Percentiles rank a stretch among this genome's conserved stretches.
These are phyloP conservation scores for Phalacrocorax brasilianus DNA, from an alignment of 2,113 vertebrate species.

Conservation along the genomic window DNA sequence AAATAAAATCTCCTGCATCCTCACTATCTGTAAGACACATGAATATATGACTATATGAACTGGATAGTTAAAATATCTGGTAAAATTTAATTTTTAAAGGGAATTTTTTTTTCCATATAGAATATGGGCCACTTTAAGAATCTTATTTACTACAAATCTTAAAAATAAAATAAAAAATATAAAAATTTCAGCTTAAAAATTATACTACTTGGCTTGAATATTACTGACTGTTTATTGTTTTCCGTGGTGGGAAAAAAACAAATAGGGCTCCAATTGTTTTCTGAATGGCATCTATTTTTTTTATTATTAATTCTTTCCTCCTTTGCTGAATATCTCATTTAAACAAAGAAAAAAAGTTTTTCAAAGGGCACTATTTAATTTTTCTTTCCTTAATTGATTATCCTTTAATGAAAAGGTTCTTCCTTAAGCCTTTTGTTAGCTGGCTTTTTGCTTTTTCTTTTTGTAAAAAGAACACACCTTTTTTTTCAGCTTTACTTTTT, in stretches of 20 bases:
- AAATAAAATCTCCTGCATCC: neutral
- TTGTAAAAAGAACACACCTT: neutral
- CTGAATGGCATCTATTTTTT: neutral
- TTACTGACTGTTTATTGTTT: neutral
- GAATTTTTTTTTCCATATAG: neutral
- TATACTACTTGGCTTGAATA: neutral
- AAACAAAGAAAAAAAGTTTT: neutral
- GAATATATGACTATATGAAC: rapidly evolving
- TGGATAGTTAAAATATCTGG: rapidly evolving
- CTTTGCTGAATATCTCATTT: neutral
- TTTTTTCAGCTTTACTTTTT: neutral
- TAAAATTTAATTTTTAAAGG: neutral
- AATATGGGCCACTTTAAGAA: neutral
- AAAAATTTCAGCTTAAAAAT: neutral
- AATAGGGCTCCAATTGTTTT: neutral
- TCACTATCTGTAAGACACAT: rapidly evolving
- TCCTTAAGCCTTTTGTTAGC: neutral
- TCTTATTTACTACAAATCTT: neutral
- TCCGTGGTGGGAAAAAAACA: neutral
- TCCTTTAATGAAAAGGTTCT: neutral
- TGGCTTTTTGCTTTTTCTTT: no score
- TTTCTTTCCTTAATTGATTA: neutral
- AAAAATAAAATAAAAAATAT: neutral
- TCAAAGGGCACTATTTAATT: rapidly evolving
- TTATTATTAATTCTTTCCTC: neutral